Evolutionary conservation across 1,140 invertebrate genomes (phyloP).

Genomic region (Danaus melanippus): DNA sequence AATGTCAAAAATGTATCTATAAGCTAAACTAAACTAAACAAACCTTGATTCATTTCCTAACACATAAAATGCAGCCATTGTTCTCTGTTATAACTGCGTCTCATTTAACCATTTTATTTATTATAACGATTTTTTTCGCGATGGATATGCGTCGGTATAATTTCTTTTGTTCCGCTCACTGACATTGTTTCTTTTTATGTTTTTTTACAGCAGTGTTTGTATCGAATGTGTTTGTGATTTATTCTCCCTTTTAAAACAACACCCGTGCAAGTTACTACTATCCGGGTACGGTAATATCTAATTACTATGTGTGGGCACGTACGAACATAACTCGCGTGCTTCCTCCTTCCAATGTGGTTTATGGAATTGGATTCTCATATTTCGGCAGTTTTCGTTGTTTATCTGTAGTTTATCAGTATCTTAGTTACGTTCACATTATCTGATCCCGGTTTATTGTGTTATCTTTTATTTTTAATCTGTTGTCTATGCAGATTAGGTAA

Average conservation of each 20-base stretch:
- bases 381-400: slow-evolving; percentile 59
- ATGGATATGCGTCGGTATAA: slow-evolving; percentile 57
- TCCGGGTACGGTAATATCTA: slow-evolving; percentile 65
- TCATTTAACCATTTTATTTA: slow-evolving; percentile 65
- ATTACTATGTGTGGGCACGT: slow-evolving; percentile 69
- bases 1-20: slow-evolving; percentile 62
- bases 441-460: slow-evolving; percentile 22
- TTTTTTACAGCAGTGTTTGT: slow-evolving; percentile 52
- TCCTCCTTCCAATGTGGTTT: slow-evolving; percentile 66
- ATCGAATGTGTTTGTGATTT: slow-evolving; percentile 57
- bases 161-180: slow-evolving; percentile 65
- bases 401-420: slow-evolving; percentile 31
- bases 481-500: slow-evolving; percentile 32
- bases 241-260: slow-evolving; percentile 70
- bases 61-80: slow-evolving; percentile 53
- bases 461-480: slow-evolving; percentile 3
- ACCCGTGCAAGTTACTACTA: slow-evolving; percentile 67
- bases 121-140: slow-evolving; percentile 67
- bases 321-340: slow-evolving; percentile 63
- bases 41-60: slow-evolving; percentile 57
- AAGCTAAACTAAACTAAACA: slow-evolving; percentile 44
- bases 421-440: slow-evolving; percentile 40
- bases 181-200: slow-evolving; percentile 63
- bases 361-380: slow-evolving; percentile 68
- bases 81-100: slow-evolving; percentile 65